Evolutionary conservation across 2,888 invertebrate genomes (phyloP), one percentile per base, ranked within the genome.

Genomic region (Tenodera sinensis): DNA sequence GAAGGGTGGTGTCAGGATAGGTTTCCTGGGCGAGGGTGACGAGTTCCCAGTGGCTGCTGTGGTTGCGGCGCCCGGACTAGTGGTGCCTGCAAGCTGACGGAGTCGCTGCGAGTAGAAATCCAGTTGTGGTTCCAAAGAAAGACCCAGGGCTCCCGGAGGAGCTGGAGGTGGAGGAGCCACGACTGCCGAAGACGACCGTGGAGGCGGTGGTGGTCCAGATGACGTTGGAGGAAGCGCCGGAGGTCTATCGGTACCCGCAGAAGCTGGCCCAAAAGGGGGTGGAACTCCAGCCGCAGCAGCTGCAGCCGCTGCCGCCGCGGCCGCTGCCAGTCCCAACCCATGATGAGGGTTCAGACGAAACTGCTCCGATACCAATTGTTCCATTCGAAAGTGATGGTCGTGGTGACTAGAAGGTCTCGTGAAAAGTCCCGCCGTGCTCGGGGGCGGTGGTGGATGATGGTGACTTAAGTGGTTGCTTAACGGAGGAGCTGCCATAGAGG

Each of bases 21-120:
- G 91, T 91, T 93, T 93, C 89, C 93, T 91, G 8, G 93, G 92
- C 7, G 93, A 93, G 84, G 93, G 93, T 54, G 93, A 92, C 25
- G 92, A 90, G n/a, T 90, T 91, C 88, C 91, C 88, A 47, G 83
- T 86, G 47, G 84, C 88, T 20, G 84, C 90, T 71, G 54, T 71
- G 25, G 54, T 71, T 91, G 95, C 95, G 95, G 97, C 97, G 95
- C 97, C 97, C 95, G 98, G 97, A 96, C 97, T 97, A 95, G 97
- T 97, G 94, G 97, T 97, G 94, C 97, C 96, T 95, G 99, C 99
- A 95, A 99, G 97, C 96, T 98, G 98, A 95, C 98, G 97, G 96
- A 99, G 97, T 96, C 99, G 97, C 96, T 98, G 98, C 95, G 99
- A 99, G 96, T 99, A 99, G 97, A 98, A 99, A 97, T 99, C 98